Conservation (phyloP, 2,797 vertebrate species). For the Anomalospiza imberbis region DNA sequence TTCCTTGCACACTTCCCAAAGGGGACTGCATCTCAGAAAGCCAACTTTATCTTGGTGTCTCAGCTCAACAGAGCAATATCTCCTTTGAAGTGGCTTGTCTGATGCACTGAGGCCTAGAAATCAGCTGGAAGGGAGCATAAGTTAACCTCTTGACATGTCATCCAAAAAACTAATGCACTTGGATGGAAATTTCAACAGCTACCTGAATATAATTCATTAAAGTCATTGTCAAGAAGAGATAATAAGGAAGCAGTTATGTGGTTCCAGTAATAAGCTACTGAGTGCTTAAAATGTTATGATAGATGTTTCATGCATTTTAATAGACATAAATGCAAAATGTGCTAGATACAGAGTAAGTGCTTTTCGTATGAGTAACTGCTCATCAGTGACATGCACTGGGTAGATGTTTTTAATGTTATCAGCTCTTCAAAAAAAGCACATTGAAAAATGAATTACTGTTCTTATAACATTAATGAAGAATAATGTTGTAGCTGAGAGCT, state of each 20-base stretch:
- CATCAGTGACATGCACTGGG: slow-evolving; percentile 25
- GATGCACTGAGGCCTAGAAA: slow-evolving; percentile 40
- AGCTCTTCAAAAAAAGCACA: slow-evolving; percentile 12
- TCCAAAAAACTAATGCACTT: neutral
- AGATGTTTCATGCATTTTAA: slow-evolving; percentile 61
- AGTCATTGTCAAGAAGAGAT: slow-evolving; percentile 47
- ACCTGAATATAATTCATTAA: slow-evolving; percentile 35
- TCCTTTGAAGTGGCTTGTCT: slow-evolving; percentile 29
- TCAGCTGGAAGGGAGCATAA: slow-evolving; percentile 49
- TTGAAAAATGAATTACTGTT: slow-evolving; percentile 24
- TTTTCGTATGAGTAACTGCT: slow-evolving; percentile 44
- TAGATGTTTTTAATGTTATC: slow-evolving; percentile 30
- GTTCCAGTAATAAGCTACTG: slow-evolving; percentile 39
- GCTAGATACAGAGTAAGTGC: neutral
- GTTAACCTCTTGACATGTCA: slow-evolving; percentile 31
- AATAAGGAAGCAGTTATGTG: slow-evolving; percentile 43
- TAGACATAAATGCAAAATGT: slow-evolving; percentile 40
- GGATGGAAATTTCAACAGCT: slow-evolving; percentile 42
- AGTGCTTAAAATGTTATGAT: slow-evolving; percentile 49
- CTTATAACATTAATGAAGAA: slow-evolving; percentile 29
- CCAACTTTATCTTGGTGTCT: slow-evolving; percentile 9
- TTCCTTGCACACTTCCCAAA: slow-evolving; percentile 6
- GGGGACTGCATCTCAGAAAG: slow-evolving; percentile 22
- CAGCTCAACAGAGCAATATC: slow-evolving; percentile 16
- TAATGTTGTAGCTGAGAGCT: neutral